Evolutionary conservation across 1,140 invertebrate species (phyloP).

Genomic region (Diploscapter pachys): DNA sequence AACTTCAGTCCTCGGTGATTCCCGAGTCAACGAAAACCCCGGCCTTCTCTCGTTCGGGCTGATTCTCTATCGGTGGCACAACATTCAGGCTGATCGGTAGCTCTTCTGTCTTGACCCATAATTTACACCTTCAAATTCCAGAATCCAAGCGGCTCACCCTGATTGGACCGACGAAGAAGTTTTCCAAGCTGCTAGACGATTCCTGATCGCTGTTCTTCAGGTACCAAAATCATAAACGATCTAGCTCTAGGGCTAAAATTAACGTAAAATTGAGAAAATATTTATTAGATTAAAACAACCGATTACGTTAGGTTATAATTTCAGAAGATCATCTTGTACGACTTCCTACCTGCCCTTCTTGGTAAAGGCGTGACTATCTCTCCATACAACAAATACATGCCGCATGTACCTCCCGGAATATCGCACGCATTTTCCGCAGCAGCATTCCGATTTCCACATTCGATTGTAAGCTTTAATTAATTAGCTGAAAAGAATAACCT

Average conservation of each 20-base stretch:
- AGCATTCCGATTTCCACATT: slow-evolving; percentile 94
- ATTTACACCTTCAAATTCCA: no score
- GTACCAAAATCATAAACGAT: slow-evolving; percentile 61
- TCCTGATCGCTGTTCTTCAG: slow-evolving; percentile 87
- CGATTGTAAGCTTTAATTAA: slow-evolving; percentile 58
- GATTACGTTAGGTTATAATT: slow-evolving; percentile 39
- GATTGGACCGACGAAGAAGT: slow-evolving; percentile 89
- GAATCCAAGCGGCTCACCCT: slow-evolving; percentile 74
- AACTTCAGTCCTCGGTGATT: slow-evolving; percentile 83
- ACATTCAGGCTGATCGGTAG: slow-evolving; percentile 71
- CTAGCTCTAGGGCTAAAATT: background rate
- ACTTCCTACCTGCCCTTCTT: slow-evolving; percentile 86
- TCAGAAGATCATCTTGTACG: slow-evolving; percentile 92
- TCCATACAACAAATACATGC: slow-evolving; percentile 71
- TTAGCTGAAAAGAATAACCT: no score
- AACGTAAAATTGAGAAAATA: no score
- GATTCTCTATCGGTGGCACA: slow-evolving; percentile 92
- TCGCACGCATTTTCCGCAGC: slow-evolving; percentile 95
- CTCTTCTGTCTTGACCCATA: no score
- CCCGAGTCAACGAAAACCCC: slow-evolving; percentile 93
- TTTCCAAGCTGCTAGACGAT: slow-evolving; percentile 81
- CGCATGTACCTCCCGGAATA: slow-evolving; percentile 88
- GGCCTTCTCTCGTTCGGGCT: slow-evolving; percentile 86
- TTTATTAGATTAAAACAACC: no score
- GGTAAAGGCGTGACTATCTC: slow-evolving; percentile 61